A percentile compares a stretch with the other conserved stretches of the same genome.
phyloP scores from a whole-genome alignment of 2,888 invertebrate genomes.

The Clunio marinus region DNA sequence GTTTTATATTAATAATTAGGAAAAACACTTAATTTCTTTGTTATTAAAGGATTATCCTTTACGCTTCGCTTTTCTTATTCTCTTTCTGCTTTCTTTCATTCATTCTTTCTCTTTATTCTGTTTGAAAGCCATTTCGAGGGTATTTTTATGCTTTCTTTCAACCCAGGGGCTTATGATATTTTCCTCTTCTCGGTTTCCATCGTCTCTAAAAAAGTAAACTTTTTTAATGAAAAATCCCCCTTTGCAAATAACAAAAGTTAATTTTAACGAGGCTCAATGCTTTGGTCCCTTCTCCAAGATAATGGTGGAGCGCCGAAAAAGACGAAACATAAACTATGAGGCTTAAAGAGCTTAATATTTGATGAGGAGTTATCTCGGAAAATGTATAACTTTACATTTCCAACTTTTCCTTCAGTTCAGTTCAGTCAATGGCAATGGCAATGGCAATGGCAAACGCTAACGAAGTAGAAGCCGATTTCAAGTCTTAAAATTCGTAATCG shows the following conservation, averaged over 20 bases:
- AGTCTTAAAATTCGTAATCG: neutral
- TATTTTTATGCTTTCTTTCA: conserved; percentile 15
- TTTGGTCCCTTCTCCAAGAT: neutral
- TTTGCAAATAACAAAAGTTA: conserved; percentile 30
- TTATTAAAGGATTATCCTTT: conserved; percentile 35
- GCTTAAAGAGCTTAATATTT: conserved; percentile 38
- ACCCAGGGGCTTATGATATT: neutral
- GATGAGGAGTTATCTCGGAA: conserved; percentile 34
- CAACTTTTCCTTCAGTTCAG: no score
- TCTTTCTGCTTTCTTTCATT: neutral
- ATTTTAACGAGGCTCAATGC: conserved; percentile 26
- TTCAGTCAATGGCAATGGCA: no score
- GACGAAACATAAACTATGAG: conserved; percentile 32
- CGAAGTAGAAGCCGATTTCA: neutral
- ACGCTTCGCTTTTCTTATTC: conserved; percentile 20
- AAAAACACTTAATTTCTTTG: conserved; percentile 37
- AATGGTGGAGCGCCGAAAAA: neutral
- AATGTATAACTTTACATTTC: conserved; percentile 1
- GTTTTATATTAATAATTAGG: conserved; percentile 32
- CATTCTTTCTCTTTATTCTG: no score
- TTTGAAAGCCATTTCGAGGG: neutral
- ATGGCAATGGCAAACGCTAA: no score
- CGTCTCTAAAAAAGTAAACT: neutral
- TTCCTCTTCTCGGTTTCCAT: neutral
- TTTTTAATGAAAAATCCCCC: conserved; percentile 32